Evolutionary conservation across 1,140 invertebrate species (phyloP).

Genomic region (Archivesica marissinica): DNA sequence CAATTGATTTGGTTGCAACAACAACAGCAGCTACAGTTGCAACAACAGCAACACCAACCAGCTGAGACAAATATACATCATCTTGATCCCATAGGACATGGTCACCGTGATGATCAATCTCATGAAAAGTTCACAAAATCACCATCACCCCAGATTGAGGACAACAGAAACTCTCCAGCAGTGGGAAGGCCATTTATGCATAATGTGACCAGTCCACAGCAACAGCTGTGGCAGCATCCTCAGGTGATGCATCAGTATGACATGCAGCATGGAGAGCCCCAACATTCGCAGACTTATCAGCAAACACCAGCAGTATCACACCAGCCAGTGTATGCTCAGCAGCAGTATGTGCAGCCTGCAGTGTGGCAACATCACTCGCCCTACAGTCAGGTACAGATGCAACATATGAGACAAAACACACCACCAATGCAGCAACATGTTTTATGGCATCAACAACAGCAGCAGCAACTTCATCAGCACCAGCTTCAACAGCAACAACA

Average conservation of each 20-base stretch:
- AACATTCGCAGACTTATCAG: constrained; percentile 55
- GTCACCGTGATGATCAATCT: constrained; percentile 41
- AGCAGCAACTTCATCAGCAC: constrained; percentile 54
- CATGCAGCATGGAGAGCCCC: constrained; percentile 46
- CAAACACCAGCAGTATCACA: constrained; percentile 46
- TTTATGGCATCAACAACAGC: constrained; percentile 49
- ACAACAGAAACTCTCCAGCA: constrained; percentile 55
- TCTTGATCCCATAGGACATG: constrained; percentile 41
- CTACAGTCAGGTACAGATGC: constrained; percentile 52
- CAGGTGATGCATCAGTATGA: constrained; percentile 61
- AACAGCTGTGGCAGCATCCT: constrained; percentile 54
- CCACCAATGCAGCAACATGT: constrained; percentile 59
- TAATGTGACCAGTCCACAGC: constrained; percentile 56
- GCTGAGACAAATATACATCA: constrained; percentile 39
- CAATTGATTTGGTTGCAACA: constrained; percentile 42
- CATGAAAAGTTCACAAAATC: constrained; percentile 62
- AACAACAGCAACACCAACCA: constrained; percentile 29
- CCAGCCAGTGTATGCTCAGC: constrained; percentile 58
- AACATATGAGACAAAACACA: constrained; percentile 56
- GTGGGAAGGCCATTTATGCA: constrained; percentile 43
- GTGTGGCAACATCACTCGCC: constrained; percentile 56
- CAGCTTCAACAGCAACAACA: constrained; percentile 54
- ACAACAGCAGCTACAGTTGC: constrained; percentile 35
- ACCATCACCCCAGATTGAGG: constrained; percentile 58
- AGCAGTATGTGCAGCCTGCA: constrained; percentile 55